Conservation (phyloP, 1,140 invertebrate genomes). For the Drosophila miranda region DNA sequence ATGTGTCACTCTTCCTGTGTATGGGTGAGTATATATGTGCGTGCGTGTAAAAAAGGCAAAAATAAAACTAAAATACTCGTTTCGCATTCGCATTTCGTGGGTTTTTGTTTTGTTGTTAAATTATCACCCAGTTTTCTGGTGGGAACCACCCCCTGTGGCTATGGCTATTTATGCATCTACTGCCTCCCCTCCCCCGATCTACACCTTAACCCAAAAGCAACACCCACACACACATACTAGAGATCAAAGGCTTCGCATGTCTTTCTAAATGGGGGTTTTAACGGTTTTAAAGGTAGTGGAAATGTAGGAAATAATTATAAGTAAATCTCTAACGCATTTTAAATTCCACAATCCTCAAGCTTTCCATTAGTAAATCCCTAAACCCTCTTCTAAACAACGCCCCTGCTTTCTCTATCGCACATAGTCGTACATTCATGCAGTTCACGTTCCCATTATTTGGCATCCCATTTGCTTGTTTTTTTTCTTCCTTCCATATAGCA, state of each 20-base stretch:
- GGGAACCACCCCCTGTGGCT: slow-evolving; percentile 44
- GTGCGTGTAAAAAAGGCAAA: slow-evolving; percentile 56
- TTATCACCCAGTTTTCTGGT: slow-evolving; percentile 60
- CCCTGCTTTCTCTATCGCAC: background rate
- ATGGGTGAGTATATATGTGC: slow-evolving; percentile 1
- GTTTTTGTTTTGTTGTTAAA: slow-evolving; percentile 68
- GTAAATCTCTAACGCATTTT: no score
- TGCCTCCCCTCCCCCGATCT: slow-evolving; percentile 17
- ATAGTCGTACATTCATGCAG: slow-evolving; percentile 4
- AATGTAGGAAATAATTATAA: no score
- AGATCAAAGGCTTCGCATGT: background rate
- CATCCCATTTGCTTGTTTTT: slow-evolving; percentile 38
- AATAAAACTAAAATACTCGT: slow-evolving; percentile 63
- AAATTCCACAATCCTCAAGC: no score
- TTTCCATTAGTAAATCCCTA: no score
- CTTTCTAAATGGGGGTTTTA: no score
- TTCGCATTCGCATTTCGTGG: slow-evolving; percentile 61
- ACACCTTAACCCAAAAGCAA: slow-evolving; percentile 2
- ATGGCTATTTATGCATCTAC: slow-evolving; percentile 60
- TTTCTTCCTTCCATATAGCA: slow-evolving; percentile 22
- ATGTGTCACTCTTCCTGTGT: slow-evolving; percentile 30
- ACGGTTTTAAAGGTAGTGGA: no score
- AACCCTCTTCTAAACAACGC: no score
- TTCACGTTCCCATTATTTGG: slow-evolving; percentile 23
- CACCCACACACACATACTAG: slow-evolving; percentile 3